phyloP scores from a whole-genome alignment of 2,888 invertebrate species.

The Toxonevra muliebris region DNA sequence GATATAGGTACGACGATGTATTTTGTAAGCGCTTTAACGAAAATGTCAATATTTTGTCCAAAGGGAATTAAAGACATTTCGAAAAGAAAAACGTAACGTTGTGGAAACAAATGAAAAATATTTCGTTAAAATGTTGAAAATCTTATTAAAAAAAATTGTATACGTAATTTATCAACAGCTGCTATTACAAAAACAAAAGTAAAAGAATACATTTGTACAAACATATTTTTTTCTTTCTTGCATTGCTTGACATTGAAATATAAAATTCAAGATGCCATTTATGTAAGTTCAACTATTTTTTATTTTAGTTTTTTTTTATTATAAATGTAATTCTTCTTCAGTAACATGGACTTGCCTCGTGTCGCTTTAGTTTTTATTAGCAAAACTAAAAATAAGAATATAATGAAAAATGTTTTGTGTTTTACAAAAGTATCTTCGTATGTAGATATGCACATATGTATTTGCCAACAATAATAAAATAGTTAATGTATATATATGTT shows the following conservation, averaged over 20 bases:
- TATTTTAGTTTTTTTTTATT: not conserved
- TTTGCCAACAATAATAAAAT: no score
- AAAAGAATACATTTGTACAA: not conserved
- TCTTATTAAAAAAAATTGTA: not conserved
- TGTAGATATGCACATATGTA: no score
- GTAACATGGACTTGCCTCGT: constrained; percentile 1
- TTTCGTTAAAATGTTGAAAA: no score
- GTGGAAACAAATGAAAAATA: no score
- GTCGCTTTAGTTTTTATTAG: not conserved
- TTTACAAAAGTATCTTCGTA: no score
- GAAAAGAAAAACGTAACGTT: not conserved
- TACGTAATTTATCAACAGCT: not conserved
- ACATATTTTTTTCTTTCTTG: constrained; percentile 20
- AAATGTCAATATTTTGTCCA: not conserved
- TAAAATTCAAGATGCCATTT: constrained; percentile 51
- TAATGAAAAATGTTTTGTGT: no score
- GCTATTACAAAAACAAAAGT: not conserved
- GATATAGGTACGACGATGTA: not conserved
- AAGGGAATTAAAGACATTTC: not conserved
- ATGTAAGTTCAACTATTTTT: constrained; percentile 50
- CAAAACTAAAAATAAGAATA: no score
- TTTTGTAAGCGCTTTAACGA: constrained; percentile 1
- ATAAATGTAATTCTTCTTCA: not conserved
- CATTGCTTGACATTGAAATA: constrained; percentile 31
- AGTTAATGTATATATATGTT: no score